A percentile compares a stretch with the other conserved stretches of the same genome.
These are phyloP conservation scores for Clarias gariepinus DNA, from an alignment of 2,113 vertebrate genomes.

Conservation along the genomic window DNA sequence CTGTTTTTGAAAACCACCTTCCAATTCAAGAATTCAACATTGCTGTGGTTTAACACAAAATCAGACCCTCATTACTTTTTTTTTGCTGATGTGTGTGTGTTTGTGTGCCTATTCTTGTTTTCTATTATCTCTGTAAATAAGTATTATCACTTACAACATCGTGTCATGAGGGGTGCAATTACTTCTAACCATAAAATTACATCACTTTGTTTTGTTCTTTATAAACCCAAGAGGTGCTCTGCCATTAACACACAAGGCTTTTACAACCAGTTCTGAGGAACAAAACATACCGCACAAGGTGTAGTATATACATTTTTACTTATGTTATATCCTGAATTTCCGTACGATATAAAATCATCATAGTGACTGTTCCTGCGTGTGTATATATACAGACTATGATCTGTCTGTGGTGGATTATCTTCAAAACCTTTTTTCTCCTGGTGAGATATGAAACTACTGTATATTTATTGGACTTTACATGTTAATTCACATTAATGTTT, in stretches of 20 bases:
- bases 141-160: background rate
- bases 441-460: constrained; percentile 7
- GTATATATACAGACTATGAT: constrained; percentile 22
- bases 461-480: background rate
- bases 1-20: too few species aligned
- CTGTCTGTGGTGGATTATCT: constrained; percentile 34
- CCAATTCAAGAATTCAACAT: background rate
- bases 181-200: background rate
- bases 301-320: background rate
- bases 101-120: too few species aligned
- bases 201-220: background rate
- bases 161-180: background rate
- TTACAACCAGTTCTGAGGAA: background rate
- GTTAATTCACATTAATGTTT: background rate
- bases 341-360: background rate
- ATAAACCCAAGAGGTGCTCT: background rate
- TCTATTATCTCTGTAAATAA: background rate
- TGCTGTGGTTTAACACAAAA: background rate
- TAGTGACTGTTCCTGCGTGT: background rate
- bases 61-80: background rate
- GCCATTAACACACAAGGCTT: background rate
- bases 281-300: background rate
- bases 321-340: background rate
- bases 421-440: constrained; percentile 29
- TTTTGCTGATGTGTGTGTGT: background rate